Conservation (phyloP, 1,140 invertebrate species). For the Batillaria attramentaria region DNA sequence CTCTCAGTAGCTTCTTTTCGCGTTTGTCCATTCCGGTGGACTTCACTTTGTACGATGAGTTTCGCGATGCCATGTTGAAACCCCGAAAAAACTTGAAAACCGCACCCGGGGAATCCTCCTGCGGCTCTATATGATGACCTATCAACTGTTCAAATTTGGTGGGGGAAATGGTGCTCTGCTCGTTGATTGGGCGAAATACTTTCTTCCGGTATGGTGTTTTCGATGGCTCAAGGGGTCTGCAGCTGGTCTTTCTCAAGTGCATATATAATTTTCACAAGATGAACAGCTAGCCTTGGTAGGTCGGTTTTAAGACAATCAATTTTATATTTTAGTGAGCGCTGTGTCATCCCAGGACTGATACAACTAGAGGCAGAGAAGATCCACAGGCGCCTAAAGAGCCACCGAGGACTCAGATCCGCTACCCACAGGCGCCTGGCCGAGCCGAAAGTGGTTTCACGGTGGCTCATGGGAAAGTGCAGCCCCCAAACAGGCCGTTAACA, state of each 20-base stretch:
- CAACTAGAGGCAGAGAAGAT: background rate
- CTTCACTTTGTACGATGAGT: slow-evolving; percentile 41
- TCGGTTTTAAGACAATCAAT: background rate
- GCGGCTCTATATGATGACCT: too few relatives aligned
- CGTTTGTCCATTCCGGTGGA: slow-evolving; percentile 31
- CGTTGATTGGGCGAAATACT: slow-evolving; percentile 4
- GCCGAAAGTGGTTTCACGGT: too few relatives aligned
- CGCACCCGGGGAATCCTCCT: background rate
- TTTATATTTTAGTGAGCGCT: background rate
- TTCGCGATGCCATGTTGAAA: slow-evolving; percentile 10
- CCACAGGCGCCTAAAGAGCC: too few relatives aligned
- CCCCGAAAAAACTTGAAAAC: background rate
- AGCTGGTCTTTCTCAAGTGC: background rate
- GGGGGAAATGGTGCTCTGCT: background rate
- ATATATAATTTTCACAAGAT: too few relatives aligned
- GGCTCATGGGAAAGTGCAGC: too few relatives aligned
- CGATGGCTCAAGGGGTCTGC: background rate
- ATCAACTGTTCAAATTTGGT: slow-evolving; percentile 23
- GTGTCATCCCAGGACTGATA: background rate
- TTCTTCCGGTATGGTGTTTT: background rate
- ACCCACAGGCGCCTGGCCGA: too few relatives aligned
- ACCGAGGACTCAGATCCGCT: too few relatives aligned
- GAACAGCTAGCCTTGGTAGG: too few relatives aligned
- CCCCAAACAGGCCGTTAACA: too few relatives aligned
- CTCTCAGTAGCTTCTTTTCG: slow-evolving; percentile 33